Percentiles rank a stretch among this genome's conserved stretches.
Conservation (phyloP, 2,888 invertebrate species). For the Unio delphinus region DNA sequence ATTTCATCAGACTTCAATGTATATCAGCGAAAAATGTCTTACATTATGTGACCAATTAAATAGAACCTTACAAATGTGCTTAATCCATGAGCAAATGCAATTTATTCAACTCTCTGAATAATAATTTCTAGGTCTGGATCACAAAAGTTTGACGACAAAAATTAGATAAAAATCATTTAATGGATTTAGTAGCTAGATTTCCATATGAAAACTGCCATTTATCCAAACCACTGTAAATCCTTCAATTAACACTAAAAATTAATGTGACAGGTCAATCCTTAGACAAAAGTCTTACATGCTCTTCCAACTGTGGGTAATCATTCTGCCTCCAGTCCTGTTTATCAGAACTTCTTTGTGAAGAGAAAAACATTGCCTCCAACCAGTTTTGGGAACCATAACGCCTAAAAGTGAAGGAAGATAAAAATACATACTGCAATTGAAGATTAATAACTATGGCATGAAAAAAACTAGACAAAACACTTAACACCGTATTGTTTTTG, state of each 20-base stretch:
- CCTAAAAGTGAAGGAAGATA: conserved; percentile 35
- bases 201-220: not conserved
- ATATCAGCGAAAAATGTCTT: not conserved
- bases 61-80: not conserved
- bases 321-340: conserved; percentile 39
- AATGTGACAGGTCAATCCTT: too few relatives aligned
- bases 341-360: conserved; percentile 54
- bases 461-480: too few relatives aligned
- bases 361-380: conserved; percentile 65
- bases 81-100: too few relatives aligned
- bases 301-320: conserved; percentile 34
- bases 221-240: too few relatives aligned
- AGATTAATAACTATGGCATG: too few relatives aligned
- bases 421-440: not conserved
- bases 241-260: too few relatives aligned
- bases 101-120: too few relatives aligned
- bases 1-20: too few relatives aligned
- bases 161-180: not conserved
- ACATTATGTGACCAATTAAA: not conserved
- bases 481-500: too few relatives aligned
- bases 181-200: not conserved
- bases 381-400: conserved; percentile 56
- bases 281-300: conserved; percentile 41
- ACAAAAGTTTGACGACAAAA: not conserved
- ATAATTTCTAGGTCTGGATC: too few relatives aligned